Conservation (phyloP, 2,888 invertebrate species). For the Synergus umbraculus region DNA sequence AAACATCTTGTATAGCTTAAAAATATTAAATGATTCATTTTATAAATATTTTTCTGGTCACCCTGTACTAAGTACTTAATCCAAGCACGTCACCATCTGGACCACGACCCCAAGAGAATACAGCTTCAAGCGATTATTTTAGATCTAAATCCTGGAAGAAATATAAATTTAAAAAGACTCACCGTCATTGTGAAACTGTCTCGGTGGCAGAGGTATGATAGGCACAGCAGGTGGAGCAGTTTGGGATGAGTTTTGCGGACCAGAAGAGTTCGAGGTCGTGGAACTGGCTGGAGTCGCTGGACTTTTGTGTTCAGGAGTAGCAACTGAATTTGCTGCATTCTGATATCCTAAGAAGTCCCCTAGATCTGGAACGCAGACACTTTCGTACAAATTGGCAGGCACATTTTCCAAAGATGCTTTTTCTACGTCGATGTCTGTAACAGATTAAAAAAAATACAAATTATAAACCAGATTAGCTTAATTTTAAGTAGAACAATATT, state of each 20-base stretch:
- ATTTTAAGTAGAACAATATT: conserved; percentile 8
- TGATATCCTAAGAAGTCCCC: conserved; percentile 83
- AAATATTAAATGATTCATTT: no score
- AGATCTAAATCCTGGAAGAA: not conserved
- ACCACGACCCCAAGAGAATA: no score
- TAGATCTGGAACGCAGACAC: conserved; percentile 88
- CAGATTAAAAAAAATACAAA: conserved; percentile 15
- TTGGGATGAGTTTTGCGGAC: conserved; percentile 52
- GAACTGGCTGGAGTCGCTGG: conserved; percentile 75
- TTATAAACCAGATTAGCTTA: not conserved
- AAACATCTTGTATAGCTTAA: no score
- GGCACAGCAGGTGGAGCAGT: conserved; percentile 54
- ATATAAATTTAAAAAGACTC: conserved; percentile 57
- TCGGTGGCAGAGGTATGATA: conserved; percentile 61
- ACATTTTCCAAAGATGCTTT: conserved; percentile 85
- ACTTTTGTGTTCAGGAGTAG: conserved; percentile 75
- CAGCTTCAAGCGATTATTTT: no score
- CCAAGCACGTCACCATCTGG: no score
- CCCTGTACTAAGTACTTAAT: no score
- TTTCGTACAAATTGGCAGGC: conserved; percentile 87
- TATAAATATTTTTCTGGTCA: no score
- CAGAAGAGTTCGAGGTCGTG: conserved; percentile 69
- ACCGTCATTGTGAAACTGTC: conserved; percentile 74
- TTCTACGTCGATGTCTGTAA: conserved; percentile 87
- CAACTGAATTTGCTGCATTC: conserved; percentile 64